These are phyloP conservation scores for Notothenia rossii DNA, from an alignment of 2,113 vertebrate species.

Conservation along the genomic window DNA sequence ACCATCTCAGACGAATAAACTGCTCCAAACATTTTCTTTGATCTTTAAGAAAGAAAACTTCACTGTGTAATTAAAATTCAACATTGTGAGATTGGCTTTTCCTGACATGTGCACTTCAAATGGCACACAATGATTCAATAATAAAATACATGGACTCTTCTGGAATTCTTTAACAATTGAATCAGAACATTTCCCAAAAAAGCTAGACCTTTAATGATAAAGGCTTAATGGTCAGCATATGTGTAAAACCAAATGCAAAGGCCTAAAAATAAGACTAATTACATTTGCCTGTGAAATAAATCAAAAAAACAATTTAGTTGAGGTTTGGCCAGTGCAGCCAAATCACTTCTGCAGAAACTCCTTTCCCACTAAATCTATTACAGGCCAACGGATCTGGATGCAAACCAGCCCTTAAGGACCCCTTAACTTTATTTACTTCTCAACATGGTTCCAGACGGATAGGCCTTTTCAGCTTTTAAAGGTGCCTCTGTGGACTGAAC, in stretches of 20 bases:
- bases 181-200: slow-evolving; percentile 16
- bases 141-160: slow-evolving; percentile 37
- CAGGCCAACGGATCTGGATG: slow-evolving; percentile 60
- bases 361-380: slow-evolving; percentile 69
- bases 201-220: slow-evolving; percentile 31
- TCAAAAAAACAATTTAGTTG: slow-evolving; percentile 65
- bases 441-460: slow-evolving; percentile 39
- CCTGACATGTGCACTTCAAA: slow-evolving; percentile 23
- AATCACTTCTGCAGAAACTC: slow-evolving; percentile 72
- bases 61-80: slow-evolving; percentile 21
- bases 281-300: slow-evolving; percentile 73
- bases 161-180: slow-evolving; percentile 13
- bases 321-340: slow-evolving; percentile 55
- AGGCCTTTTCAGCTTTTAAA: slow-evolving; percentile 44
- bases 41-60: slow-evolving; percentile 6
- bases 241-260: slow-evolving; percentile 26
- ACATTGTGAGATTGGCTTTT: slow-evolving; percentile 11
- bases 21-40: neutral
- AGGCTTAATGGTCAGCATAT: slow-evolving; percentile 47
- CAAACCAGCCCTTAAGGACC: slow-evolving; percentile 56
- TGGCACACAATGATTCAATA: slow-evolving; percentile 37
- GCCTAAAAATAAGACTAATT: slow-evolving; percentile 55
- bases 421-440: slow-evolving; percentile 72
- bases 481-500: slow-evolving; percentile 44
- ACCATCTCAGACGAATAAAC: slow-evolving; percentile 12